phyloP scores from a whole-genome alignment of 2,888 invertebrate species.

The Nomada fucata region DNA sequence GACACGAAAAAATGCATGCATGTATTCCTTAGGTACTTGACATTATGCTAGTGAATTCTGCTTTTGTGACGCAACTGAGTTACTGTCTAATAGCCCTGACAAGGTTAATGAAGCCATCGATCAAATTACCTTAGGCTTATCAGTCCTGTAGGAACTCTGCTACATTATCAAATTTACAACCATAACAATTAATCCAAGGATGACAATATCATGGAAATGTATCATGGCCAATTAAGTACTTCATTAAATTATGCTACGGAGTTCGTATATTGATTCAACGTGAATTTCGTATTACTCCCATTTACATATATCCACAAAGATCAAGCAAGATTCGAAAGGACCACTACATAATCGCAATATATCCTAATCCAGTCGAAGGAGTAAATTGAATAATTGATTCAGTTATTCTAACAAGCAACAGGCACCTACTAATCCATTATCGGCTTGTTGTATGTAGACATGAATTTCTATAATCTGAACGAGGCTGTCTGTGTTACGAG shows the following conservation, averaged over 20 bases:
- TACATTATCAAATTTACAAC: conserved; percentile 21
- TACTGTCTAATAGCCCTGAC: not conserved
- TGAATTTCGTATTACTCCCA: not conserved
- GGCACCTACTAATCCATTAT: no score
- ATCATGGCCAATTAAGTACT: conserved; percentile 1
- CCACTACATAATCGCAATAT: no score
- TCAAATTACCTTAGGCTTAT: conserved; percentile 27
- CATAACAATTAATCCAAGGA: conserved; percentile 24
- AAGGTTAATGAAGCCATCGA: conserved; percentile 26
- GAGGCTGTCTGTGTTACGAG: no score
- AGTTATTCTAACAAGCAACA: no score
- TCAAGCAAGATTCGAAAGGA: no score
- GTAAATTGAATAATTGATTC: no score
- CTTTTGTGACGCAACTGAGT: not conserved
- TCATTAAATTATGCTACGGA: conserved; percentile 7
- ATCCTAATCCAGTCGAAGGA: no score
- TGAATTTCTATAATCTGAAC: no score
- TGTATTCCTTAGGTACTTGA: no score
- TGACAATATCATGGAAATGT: conserved; percentile 8
- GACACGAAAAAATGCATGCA: no score
- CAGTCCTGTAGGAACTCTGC: conserved; percentile 1
- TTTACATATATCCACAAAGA: no score
- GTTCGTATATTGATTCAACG: not conserved
- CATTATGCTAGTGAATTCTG: not conserved
- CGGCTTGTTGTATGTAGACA: no score